Conservation (phyloP, 2,888 invertebrate species). For the Teinopalpus imperialis region DNA sequence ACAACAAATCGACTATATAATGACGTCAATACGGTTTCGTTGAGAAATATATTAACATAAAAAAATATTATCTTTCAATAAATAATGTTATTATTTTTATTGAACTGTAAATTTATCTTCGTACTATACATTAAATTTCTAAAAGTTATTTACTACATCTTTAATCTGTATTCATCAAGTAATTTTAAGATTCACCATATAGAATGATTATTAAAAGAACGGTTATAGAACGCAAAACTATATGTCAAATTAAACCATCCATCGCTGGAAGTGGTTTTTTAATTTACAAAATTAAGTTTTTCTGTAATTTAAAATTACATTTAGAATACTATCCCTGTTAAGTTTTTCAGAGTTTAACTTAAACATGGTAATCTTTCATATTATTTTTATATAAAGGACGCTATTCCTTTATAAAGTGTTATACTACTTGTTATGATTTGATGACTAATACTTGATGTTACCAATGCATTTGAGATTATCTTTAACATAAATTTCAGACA, state of each 20-base stretch:
- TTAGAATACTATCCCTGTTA: slow-evolving; percentile 9
- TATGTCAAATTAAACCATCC: slow-evolving; percentile 25
- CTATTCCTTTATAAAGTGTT: background rate
- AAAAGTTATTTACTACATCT: no score
- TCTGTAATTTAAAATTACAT: slow-evolving; percentile 14
- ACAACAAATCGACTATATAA: background rate
- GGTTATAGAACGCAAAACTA: slow-evolving; percentile 12
- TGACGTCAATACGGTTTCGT: slow-evolving; percentile 15
- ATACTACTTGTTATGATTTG: slow-evolving; percentile 63
- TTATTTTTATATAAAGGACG: slow-evolving; percentile 33
- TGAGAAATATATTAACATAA: no score
- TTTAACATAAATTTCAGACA: slow-evolving; percentile 82
- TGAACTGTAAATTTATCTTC: no score
- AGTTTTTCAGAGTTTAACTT: slow-evolving; percentile 13
- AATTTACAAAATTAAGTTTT: slow-evolving; percentile 21
- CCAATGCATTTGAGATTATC: slow-evolving; percentile 40
- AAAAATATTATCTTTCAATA: no score
- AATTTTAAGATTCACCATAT: no score
- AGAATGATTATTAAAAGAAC: no score
- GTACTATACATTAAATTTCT: no score
- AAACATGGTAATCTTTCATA: slow-evolving; percentile 35
- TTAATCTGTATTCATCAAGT: no score
- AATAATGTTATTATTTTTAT: no score
- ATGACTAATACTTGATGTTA: slow-evolving; percentile 69
- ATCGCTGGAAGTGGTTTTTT: slow-evolving; percentile 21